Evolutionary conservation across 2,797 vertebrate species (phyloP), one percentile per base, ranked within the genome.

Genomic region (Leuciscus waleckii): DNA sequence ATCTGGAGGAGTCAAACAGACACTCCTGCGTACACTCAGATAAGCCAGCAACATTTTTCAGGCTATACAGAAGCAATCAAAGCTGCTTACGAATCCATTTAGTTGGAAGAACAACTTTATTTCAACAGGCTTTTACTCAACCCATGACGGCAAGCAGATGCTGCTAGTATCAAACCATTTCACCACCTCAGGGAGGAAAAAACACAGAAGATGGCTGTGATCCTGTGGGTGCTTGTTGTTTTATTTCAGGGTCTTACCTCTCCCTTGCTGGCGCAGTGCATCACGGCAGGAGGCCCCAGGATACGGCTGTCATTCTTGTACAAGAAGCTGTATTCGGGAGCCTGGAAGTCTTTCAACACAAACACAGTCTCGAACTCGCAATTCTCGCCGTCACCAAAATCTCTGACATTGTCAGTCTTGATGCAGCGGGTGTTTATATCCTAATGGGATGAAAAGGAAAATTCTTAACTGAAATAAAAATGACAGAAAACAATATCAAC

Each of bases 331-430:
- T 97, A 99, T 83, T 96, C 85, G 3, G 96, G 89, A 86, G 94
- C 93, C 87, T 97, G 92, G 83, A 99, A 99, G 91, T 99, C 95
- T 54, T 91, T 88, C 32, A 99, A 93, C 87, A 99, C 92, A 0
- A 98, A 99, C 84, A 99, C 88, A 0, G 95, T 97, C 94, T 99
- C 98, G 88, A 96, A 97, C 51, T 99, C 97, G 0, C 96, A 91
- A 83, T 95, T 96, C 76, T 98, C 97, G 5, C 93, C 95, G 19
- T 97, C 95, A 26, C 91, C 95, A 83, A 97, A 96, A 85, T 97
- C 96, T 92, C 96, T 93, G 86, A 97, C 86, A 0, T 92, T 93
- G 79, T 98, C 92, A 0, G 96, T 97, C 91, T 93, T 95, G 84
- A 97, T 87, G 88, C 92, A 97, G 0, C 97, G 95, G 37, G 92